Base-by-base conservation (phyloP, 1,140 invertebrate genomes). In the Vollenhovia emeryi region DNA sequence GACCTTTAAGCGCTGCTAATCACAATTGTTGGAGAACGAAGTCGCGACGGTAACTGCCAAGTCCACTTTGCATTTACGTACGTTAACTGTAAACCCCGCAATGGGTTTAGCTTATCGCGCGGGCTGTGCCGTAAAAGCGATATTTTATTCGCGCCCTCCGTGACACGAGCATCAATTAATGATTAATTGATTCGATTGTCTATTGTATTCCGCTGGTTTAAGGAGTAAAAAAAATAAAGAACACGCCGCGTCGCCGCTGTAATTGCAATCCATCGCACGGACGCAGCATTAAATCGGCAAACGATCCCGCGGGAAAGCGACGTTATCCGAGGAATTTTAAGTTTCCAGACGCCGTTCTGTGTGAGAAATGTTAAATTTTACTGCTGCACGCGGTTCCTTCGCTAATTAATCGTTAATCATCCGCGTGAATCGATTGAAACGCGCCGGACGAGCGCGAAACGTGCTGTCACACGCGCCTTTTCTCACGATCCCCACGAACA, bases 371-470 rank as follows among this genome's bases (percentile, higher is more conserved):
- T 73, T 48, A 18, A 30, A n/a, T 24, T 74, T 74, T 57, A 74
- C 6, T 21, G 50, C 21, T 9, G 30, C 50, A 40, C n/a, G 60
- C 9, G 13, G 62, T 74, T 15, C 4, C 50, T 40, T 24, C 33
- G 13, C 7, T 74, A 74, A 74, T 74, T 74, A 74, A 57, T 74
- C 50, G 50, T 74, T 40, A 74, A 74, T 74, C 50, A 57, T 74
- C n/a, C 60, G 4, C 33, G 52, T 18, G 50, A 52, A 21, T 57
- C 50, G 33, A 74, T 74, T 57, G 33, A 50, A 50, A 24, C 30
- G 13, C 15, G n/a, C 27, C n/a, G 13, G 33, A 66, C 40, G 7
- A 21, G 71, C 33, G 50, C 21, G 11, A 7, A 40, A 33, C 30
- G 50, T 66, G n/a, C 24, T 11, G 50, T 57, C 30, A 55, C 69